Evolutionary conservation across 37 sponge, comb jelly and placozoan genomes (phyloP).

Genomic region (Beroe ovata): DNA sequence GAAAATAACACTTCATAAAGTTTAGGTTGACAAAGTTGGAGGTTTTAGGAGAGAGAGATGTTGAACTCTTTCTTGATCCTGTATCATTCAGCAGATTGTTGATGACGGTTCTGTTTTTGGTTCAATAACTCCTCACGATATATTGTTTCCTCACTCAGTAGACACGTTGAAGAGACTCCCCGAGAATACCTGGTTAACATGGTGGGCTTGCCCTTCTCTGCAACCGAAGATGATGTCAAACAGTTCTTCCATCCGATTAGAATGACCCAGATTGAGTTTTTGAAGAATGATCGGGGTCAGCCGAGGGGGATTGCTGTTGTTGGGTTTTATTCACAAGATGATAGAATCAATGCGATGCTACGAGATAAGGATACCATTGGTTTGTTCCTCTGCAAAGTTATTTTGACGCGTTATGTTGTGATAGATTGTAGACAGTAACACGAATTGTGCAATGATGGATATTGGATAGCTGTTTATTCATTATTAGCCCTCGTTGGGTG

Average conservation of each 20-base stretch:
- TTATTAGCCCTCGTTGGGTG: too few species aligned
- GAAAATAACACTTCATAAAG: too few species aligned
- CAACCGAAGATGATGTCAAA: conserved; percentile 50
- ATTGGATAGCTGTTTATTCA: too few species aligned
- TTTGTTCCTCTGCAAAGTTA: background rate
- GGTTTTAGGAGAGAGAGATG: too few species aligned
- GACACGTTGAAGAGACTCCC: background rate
- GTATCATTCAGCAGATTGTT: too few species aligned
- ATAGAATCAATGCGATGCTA: conserved; percentile 42
- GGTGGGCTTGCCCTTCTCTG: conserved; percentile 46
- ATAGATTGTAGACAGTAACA: too few species aligned
- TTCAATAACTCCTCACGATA: too few species aligned
- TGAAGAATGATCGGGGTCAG: conserved; percentile 52
- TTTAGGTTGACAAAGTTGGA: too few species aligned
- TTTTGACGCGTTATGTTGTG: too few species aligned
- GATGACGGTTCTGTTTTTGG: too few species aligned
- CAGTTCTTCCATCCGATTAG: conserved; percentile 57
- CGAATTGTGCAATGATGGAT: too few species aligned
- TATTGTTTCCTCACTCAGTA: background rate
- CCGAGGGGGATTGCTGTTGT: conserved; percentile 60
- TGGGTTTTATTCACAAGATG: conserved; percentile 50
- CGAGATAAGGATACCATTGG: conserved; percentile 37
- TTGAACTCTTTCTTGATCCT: too few species aligned
- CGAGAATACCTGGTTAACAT: conserved; percentile 57
- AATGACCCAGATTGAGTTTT: conserved; percentile 46